These are phyloP conservation scores for Cryptophagus acutangulus DNA, from an alignment of 2,888 invertebrate species.

Conservation along the genomic window DNA sequence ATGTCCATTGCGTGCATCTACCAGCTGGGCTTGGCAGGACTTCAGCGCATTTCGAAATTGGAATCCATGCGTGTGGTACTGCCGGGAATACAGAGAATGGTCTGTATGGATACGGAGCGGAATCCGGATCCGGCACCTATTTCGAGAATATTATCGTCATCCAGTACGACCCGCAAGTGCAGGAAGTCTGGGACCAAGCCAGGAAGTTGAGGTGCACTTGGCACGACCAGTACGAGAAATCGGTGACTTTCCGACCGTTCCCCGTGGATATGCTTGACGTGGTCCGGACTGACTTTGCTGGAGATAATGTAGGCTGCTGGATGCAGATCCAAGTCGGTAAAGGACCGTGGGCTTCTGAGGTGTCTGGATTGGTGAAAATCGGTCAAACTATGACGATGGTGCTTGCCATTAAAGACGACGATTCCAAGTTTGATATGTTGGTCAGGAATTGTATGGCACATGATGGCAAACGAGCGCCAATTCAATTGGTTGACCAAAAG, in stretches of 20 bases:
- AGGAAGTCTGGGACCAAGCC: conserved; percentile 95
- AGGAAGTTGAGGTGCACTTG: conserved; percentile 87
- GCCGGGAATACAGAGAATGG: conserved; percentile 89
- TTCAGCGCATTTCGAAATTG: conserved; percentile 85
- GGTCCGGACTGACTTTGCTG: conserved; percentile 90
- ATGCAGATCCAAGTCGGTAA: conserved; percentile 96
- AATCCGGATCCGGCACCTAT: conserved; percentile 85
- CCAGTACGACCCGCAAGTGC: conserved; percentile 89
- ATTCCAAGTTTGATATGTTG: conserved; percentile 92
- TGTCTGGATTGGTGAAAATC: conserved; percentile 88
- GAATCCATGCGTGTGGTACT: conserved; percentile 87
- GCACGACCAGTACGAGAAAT: conserved; percentile 94
- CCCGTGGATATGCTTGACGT: conserved; percentile 94
- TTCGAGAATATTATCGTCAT: conserved; percentile 92
- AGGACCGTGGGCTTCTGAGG: conserved; percentile 94
- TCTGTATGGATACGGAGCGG: conserved; percentile 79
- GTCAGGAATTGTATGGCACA: conserved; percentile 92
- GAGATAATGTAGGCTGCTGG: conserved; percentile 95
- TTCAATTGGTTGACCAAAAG: conserved; percentile 86
- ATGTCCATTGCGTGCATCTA: conserved; percentile 85
- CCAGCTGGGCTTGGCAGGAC: conserved; percentile 83
- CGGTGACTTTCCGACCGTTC: conserved; percentile 90
- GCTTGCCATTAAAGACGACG: conserved; percentile 89
- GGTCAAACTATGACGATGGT: conserved; percentile 98
- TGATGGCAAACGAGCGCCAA: conserved; percentile 89